Evolutionary conservation across 2,113 vertebrate species (phyloP).

Genomic region (Lamprotornis superbus): DNA sequence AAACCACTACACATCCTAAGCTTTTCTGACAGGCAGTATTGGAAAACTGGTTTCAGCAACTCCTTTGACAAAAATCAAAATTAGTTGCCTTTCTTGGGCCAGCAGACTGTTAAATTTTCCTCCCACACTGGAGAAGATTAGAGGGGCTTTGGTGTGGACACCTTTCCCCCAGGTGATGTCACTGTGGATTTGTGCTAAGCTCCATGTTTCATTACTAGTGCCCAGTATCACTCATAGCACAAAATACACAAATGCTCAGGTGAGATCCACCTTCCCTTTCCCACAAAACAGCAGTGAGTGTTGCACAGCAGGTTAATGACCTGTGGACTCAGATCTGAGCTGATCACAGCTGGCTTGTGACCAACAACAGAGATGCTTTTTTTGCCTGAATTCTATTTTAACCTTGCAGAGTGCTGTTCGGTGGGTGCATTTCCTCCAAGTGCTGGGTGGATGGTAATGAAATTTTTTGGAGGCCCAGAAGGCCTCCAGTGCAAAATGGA

Average conservation of each 20-base stretch:
- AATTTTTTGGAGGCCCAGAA: not conserved
- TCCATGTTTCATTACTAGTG: rapidly evolving
- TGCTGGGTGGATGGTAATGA: rapidly evolving
- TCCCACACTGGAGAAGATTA: not conserved
- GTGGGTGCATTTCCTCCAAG: not conserved
- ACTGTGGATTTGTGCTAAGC: not conserved
- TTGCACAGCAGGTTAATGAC: not conserved
- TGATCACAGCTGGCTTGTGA: not conserved
- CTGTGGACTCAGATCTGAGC: not conserved
- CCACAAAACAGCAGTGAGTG: rapidly evolving
- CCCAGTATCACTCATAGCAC: not conserved
- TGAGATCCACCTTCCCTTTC: not conserved
- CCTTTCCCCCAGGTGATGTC: not conserved
- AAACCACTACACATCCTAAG: not conserved
- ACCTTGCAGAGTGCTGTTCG: not conserved
- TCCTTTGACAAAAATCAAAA: not conserved
- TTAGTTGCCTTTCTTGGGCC: not conserved
- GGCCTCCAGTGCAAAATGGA: not conserved
- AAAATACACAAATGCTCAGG: rapidly evolving
- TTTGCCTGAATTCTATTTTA: not conserved
- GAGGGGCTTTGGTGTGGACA: not conserved
- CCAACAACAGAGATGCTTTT: not conserved
- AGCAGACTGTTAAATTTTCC: not conserved
- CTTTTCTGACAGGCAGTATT: not conserved
- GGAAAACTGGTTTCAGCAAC: not conserved